A percentile compares a stretch with the other conserved stretches of the same genome.
Evolutionary conservation across 2,113 vertebrate species (phyloP).

Genomic region (Camelus bactrianus): DNA sequence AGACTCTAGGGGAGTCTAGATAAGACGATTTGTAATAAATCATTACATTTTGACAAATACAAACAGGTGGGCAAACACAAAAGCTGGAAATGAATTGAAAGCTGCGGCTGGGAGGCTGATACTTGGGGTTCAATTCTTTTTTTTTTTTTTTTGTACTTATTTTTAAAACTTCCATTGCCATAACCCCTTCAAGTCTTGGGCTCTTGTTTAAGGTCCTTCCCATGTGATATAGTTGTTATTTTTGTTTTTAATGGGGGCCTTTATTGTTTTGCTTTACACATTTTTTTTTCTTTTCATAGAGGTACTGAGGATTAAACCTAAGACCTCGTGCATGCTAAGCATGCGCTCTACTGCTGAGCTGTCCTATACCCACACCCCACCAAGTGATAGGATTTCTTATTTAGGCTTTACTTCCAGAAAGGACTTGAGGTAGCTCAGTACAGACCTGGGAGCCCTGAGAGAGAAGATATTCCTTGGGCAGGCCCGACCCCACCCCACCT

Average conservation of each 20-base stretch:
- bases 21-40: not conserved
- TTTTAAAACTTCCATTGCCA: not conserved
- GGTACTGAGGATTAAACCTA: too few species aligned
- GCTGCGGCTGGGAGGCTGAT: not conserved
- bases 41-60: not conserved
- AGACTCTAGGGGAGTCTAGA: not conserved
- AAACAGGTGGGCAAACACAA: not conserved
- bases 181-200: not conserved
- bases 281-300: not conserved
- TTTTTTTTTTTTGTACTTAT: not conserved
- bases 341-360: too few species aligned
- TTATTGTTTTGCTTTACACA: too few species aligned
- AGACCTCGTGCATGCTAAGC: too few species aligned
- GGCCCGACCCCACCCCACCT: not conserved
- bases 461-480: not conserved
- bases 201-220: conserved; percentile 6
- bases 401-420: not conserved
- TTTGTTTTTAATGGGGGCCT: too few species aligned
- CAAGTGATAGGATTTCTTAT: not conserved
- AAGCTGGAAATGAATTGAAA: not conserved
- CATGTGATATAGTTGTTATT: not conserved
- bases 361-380: too few species aligned
- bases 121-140: not conserved
- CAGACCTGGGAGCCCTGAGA: not conserved
- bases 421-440: not conserved